phyloP scores from a whole-genome alignment of 2,113 vertebrate species.

The Thinocorus orbignyianus region DNA sequence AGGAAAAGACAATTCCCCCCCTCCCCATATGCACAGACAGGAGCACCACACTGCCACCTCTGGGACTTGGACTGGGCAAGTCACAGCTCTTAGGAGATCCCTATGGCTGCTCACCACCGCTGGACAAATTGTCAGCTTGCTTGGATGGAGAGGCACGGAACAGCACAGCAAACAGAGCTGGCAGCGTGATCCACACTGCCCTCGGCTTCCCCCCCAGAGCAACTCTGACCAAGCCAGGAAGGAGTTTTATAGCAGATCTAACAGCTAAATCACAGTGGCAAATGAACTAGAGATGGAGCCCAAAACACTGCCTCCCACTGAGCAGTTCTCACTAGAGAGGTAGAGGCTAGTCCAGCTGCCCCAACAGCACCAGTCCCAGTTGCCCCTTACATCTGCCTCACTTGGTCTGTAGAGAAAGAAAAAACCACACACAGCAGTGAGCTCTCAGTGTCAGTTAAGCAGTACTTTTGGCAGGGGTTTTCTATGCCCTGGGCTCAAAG shows the following conservation, averaged over 20 bases:
- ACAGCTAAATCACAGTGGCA: not conserved
- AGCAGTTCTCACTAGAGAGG: not conserved
- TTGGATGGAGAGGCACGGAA: not conserved
- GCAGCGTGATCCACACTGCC: fast-evolving
- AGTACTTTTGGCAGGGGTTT: not conserved
- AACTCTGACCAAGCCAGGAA: not conserved
- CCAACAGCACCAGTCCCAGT: not conserved
- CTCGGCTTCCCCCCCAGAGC: not conserved
- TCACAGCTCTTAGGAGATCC: not conserved
- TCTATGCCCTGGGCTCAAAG: not conserved
- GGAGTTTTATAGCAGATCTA: not conserved
- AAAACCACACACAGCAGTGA: fast-evolving
- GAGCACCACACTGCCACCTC: not conserved
- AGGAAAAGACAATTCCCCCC: not conserved
- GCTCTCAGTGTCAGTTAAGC: fast-evolving
- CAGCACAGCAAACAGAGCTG: not conserved
- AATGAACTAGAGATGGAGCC: not conserved
- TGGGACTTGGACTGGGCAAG: not conserved
- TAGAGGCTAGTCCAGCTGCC: not conserved
- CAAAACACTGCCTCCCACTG: not conserved
- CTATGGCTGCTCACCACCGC: not conserved
- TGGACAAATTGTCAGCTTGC: not conserved
- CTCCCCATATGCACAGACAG: fast-evolving
- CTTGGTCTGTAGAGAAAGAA: not conserved
- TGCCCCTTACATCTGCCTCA: not conserved